Conservation (phyloP, 2,113 vertebrate species). For the Tauraco erythrolophus region DNA sequence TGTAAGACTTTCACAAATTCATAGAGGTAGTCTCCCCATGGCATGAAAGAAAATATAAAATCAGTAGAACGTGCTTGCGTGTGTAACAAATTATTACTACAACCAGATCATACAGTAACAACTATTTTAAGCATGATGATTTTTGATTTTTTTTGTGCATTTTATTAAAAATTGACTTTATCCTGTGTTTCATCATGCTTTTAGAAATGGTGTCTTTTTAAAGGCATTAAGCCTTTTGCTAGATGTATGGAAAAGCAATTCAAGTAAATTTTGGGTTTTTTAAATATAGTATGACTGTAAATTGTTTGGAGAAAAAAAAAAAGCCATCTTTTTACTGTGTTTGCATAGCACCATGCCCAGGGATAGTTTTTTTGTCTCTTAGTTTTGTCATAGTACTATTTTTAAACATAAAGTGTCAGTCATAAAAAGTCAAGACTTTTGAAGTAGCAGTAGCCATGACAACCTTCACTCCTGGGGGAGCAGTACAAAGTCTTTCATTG, state of each 20-base stretch:
- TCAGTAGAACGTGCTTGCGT: not conserved
- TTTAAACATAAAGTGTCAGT: constrained; percentile 10
- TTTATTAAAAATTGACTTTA: not conserved
- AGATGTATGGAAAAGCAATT: not conserved
- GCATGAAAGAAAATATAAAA: not conserved
- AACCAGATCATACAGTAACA: not conserved
- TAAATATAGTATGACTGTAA: not conserved
- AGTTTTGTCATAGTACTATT: not conserved
- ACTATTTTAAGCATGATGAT: not conserved
- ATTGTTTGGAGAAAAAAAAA: not conserved
- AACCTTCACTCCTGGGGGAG: not conserved
- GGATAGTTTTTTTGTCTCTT: not conserved
- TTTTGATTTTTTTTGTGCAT: not conserved
- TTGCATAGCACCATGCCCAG: not conserved
- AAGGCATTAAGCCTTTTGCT: not conserved
- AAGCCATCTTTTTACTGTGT: not conserved
- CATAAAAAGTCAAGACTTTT: not conserved
- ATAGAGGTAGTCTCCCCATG: not conserved
- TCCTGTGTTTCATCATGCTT: not conserved
- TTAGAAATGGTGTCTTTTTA: not conserved
- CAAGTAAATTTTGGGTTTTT: not conserved
- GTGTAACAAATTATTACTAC: not conserved
- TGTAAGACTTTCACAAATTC: not conserved
- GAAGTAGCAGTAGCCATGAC: constrained; percentile 9
- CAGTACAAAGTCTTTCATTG: not conserved